Conservation (phyloP, 2,888 invertebrate species). For the Drosophila stalkeri region DNA sequence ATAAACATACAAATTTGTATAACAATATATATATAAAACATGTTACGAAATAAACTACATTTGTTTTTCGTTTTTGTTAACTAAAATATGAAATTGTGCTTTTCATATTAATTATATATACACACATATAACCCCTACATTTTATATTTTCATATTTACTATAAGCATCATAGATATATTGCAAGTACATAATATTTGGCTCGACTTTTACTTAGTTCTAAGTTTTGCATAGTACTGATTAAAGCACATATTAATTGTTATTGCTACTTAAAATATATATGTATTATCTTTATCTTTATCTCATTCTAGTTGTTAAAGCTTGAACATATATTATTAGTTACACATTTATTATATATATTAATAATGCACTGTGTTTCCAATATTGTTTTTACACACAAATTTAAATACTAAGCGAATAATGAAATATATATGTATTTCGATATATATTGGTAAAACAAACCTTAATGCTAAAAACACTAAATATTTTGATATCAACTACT, state of each 20-base stretch:
- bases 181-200: background rate
- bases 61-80: background rate
- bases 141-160: background rate
- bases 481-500: background rate
- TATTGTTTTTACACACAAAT: background rate
- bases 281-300: background rate
- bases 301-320: background rate
- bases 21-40: constrained; percentile 2
- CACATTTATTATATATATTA: background rate
- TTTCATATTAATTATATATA: background rate
- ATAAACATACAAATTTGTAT: constrained; percentile 5
- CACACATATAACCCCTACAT: background rate
- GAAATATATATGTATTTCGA: background rate
- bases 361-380: background rate
- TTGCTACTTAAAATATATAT: constrained; percentile 2
- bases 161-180: background rate
- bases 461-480: background rate
- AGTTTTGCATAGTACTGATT: background rate
- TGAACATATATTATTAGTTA: background rate
- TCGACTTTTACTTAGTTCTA: background rate
- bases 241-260: constrained; percentile 7
- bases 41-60: constrained; percentile 18
- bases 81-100: background rate
- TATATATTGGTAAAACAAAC: background rate
- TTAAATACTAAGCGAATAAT: background rate